Conservation (phyloP, 1,140 invertebrate species). For the roundworm (Caenorhabditis elegans) region DNA sequence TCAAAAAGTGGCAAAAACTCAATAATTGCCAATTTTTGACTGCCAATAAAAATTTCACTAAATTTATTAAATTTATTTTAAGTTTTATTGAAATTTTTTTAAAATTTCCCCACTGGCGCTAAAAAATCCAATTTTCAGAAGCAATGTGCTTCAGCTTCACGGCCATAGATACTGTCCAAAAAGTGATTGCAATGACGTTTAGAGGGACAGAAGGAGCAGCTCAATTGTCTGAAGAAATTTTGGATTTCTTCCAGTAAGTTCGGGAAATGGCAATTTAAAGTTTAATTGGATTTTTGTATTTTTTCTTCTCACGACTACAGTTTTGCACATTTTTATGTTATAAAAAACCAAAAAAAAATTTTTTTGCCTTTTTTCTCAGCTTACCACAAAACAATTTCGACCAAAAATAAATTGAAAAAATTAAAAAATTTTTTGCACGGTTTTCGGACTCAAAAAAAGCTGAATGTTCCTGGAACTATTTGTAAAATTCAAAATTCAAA, state of each 20-base stretch:
- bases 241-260: constrained; percentile 31
- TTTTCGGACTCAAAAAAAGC: too few relatives aligned
- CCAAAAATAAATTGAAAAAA: too few relatives aligned
- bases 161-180: constrained; percentile 16
- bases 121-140: not conserved
- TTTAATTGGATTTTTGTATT: not conserved
- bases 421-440: too few relatives aligned
- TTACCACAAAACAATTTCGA: too few relatives aligned
- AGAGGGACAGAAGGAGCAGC: constrained; percentile 8
- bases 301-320: not conserved
- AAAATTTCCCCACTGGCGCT: too few relatives aligned
- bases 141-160: constrained; percentile 34
- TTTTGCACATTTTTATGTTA: not conserved
- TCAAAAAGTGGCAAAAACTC: too few relatives aligned
- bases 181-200: constrained; percentile 22
- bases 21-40: too few relatives aligned
- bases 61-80: not conserved
- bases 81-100: too few relatives aligned
- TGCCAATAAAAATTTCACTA: not conserved
- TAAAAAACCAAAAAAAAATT: too few relatives aligned
- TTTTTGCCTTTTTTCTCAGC: too few relatives aligned
- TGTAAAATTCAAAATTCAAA: too few relatives aligned
- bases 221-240: constrained; percentile 32
- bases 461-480: too few relatives aligned
- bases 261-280: not conserved